phyloP scores from a whole-genome alignment of 2,797 vertebrate species.

The Eremophila alpestris region DNA sequence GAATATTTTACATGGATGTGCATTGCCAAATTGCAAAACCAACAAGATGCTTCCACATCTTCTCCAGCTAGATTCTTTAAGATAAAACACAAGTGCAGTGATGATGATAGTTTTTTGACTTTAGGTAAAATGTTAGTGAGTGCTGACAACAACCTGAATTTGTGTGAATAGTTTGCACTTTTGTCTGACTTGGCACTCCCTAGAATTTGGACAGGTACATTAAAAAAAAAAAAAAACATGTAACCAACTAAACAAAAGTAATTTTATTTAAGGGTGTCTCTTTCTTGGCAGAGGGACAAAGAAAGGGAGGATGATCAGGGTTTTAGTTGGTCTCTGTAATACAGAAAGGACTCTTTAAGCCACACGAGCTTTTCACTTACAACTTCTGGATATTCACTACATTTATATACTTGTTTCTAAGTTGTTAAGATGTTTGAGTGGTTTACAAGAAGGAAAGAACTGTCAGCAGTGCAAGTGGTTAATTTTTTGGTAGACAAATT shows the following conservation, averaged over 20 bases:
- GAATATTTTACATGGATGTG: neutral
- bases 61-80: neutral
- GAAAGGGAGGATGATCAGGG: neutral
- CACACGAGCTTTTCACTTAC: neutral
- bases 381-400: neutral
- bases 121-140: neutral
- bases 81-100: neutral
- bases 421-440: neutral
- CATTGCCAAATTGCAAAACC: neutral
- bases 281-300: neutral
- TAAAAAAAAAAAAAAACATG: neutral
- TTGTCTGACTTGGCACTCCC: neutral
- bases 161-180: neutral
- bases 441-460: neutral
- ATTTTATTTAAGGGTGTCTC: neutral
- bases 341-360: neutral
- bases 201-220: neutral
- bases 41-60: neutral
- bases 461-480: neutral
- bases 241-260: neutral
- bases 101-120: neutral
- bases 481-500: neutral
- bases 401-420: neutral
- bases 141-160: neutral
- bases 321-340: neutral